Percentiles rank a stretch among this genome's conserved stretches.
These are phyloP conservation scores for Macroramphosus scolopax DNA, from an alignment of 2,797 vertebrate species.

Conservation along the genomic window DNA sequence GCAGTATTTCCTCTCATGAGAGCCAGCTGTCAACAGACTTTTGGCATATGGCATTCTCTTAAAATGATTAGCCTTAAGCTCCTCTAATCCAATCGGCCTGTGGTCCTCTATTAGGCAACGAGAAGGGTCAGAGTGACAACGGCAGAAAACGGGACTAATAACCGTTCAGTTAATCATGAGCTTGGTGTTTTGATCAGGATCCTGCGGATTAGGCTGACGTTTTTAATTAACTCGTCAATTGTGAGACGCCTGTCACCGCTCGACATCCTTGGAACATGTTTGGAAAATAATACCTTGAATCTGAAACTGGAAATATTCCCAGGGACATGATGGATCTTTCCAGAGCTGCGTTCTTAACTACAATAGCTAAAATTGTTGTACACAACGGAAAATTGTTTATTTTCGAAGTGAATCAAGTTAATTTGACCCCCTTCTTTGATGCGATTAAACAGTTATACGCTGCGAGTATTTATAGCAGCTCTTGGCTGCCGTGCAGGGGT, in stretches of 20 bases:
- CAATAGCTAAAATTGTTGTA: neutral
- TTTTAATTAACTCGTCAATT: neutral
- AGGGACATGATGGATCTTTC: too few species aligned
- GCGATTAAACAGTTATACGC: constrained; percentile 28
- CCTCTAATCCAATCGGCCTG: constrained; percentile 69
- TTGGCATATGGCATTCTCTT: constrained; percentile 59
- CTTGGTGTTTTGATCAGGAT: constrained; percentile 22
- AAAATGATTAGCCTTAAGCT: constrained; percentile 72
- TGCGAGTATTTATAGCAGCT: constrained; percentile 48
- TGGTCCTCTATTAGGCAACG: constrained; percentile 47
- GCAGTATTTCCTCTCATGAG: constrained; percentile 11
- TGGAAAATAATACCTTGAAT: constrained; percentile 1
- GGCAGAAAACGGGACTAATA: constrained; percentile 28
- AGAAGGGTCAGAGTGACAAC: constrained; percentile 31
- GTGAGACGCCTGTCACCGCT: too few species aligned
- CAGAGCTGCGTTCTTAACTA: neutral
- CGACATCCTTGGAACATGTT: neutral
- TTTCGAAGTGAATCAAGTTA: constrained; percentile 16
- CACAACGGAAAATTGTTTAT: neutral
- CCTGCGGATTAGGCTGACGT: constrained; percentile 4
- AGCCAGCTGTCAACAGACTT: constrained; percentile 42
- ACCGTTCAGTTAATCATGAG: constrained; percentile 10
- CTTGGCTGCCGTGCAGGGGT: constrained; percentile 29
- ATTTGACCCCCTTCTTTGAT: constrained; percentile 43
- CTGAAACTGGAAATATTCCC: too few species aligned